Evolutionary conservation across 1,140 invertebrate species (phyloP).

Genomic region (Psix sp.): DNA sequence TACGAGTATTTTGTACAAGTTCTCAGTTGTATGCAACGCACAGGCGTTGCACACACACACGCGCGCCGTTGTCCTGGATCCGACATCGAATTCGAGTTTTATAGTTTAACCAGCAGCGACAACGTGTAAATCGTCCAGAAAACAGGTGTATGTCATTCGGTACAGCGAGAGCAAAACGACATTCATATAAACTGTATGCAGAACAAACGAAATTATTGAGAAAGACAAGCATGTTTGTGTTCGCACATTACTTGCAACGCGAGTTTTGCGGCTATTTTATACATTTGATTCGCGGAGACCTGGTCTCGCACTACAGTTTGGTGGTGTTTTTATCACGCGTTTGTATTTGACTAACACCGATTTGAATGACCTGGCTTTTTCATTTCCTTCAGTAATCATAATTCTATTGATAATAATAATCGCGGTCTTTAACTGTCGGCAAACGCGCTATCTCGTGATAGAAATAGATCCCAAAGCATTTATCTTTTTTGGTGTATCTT

Average conservation of each 20-base stretch:
- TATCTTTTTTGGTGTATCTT: too few relatives aligned
- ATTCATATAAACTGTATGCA: conserved; percentile 5
- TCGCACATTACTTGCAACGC: conserved; percentile 57
- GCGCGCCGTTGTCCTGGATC: conserved; percentile 30
- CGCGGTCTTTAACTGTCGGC: conserved; percentile 53
- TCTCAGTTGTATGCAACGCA: not conserved
- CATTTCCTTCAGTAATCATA: too few relatives aligned
- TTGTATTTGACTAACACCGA: conserved; percentile 62
- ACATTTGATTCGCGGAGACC: conserved; percentile 67
- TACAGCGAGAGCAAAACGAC: conserved; percentile 19
- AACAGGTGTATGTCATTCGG: conserved; percentile 68
- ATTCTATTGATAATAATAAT: conserved; percentile 47
- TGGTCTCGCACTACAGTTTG: conserved; percentile 64
- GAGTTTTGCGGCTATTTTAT: conserved; percentile 67
- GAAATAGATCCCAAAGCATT: conserved; percentile 17
- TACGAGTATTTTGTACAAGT: conserved; percentile 12
- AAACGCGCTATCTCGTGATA: conserved; percentile 21
- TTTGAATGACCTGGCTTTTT: conserved; percentile 66
- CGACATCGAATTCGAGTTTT: conserved; percentile 38
- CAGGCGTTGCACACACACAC: conserved; percentile 1
- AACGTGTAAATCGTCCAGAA: conserved; percentile 73
- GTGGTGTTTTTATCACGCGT: conserved; percentile 59
- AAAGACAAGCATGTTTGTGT: conserved; percentile 50
- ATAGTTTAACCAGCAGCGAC: conserved; percentile 74
- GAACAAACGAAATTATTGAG: conserved; percentile 17